Evolutionary conservation across 2,888 invertebrate genomes (phyloP), one percentile per base, ranked within the genome.

Genomic region (Eubasilissa splendida): DNA sequence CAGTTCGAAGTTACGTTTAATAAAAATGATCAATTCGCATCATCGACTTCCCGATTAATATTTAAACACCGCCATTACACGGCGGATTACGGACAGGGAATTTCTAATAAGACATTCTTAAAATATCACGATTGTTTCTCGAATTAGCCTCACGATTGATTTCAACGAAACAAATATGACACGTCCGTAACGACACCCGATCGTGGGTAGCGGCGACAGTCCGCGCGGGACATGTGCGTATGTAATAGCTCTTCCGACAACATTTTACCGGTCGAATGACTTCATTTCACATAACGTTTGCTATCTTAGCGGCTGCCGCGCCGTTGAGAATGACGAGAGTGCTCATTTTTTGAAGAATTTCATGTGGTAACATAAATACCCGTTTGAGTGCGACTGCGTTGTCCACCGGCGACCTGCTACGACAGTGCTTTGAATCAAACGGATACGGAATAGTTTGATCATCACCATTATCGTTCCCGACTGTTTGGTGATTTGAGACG

Each of bases 61-160:
- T 65, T 33, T 65, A 65, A 65, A 33, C 65, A 65, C 65, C 3
- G 65, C 10, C 10, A 65, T 31, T 65, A 65, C 31, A 31, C 1
- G 22, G 3, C 14, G 31, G 11, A 3, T 10, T 31, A n/a, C 58
- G 10, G 22, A 56, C 53, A 33, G 71, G 22, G 71, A 54, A 73
- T 56, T 73, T 33, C 31, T 58, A n/a, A 73, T 56, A 58, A 33
- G 33, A 70, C 70, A 70, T 70, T 70, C 53, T 31, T 22, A 22
- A 73, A 42, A 58, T 33, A 73, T 73, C 71, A 73, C 71, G 71
- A 56, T 73, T 73, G 31, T 73, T 58, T 70, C n/a, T 70, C n/a
- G 11, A 22, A 12, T 42, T 60, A n/a, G 8, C 33, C 33, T 31
- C 31, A 65, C 65, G 31, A 63, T 63, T 63, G 58, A 4, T 58